These are phyloP conservation scores for Nemoura dubitans DNA, from an alignment of 2,888 invertebrate genomes.

Conservation along the genomic window DNA sequence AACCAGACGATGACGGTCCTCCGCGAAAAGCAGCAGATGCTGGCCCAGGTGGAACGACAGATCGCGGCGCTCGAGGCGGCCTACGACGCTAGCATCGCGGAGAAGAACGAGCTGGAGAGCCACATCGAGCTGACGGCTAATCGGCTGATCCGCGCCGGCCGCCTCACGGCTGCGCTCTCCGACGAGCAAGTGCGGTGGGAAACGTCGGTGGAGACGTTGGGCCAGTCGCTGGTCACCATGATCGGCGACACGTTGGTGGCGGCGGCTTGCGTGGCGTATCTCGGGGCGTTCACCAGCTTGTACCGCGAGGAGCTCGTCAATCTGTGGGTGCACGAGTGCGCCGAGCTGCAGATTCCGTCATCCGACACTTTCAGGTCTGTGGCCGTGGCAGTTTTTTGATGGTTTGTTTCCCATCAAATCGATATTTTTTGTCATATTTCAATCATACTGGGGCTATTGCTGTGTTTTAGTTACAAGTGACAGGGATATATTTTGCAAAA, in stretches of 20 bases:
- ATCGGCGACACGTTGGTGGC: slow-evolving; percentile 89
- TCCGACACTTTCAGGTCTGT: slow-evolving; percentile 71
- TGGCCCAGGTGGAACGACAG: slow-evolving; percentile 83
- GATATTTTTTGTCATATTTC: too few species aligned
- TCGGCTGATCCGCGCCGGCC: slow-evolving; percentile 81
- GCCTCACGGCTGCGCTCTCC: slow-evolving; percentile 84
- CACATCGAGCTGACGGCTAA: slow-evolving; percentile 81
- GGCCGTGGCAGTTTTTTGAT: too few species aligned
- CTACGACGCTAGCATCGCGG: slow-evolving; percentile 77
- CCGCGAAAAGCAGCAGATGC: slow-evolving; percentile 80
- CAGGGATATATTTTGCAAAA: too few species aligned
- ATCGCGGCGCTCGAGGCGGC: slow-evolving; percentile 66
- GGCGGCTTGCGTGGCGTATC: slow-evolving; percentile 87
- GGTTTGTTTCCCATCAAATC: too few species aligned
- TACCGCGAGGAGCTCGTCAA: slow-evolving; percentile 74
- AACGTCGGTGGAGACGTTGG: slow-evolving; percentile 75
- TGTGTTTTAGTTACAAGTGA: too few species aligned
- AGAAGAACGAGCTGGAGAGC: slow-evolving; percentile 76
- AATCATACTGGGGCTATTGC: too few species aligned
- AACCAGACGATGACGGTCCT: slow-evolving; percentile 79
- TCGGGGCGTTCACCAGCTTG: slow-evolving; percentile 85
- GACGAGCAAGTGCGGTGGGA: slow-evolving; percentile 90
- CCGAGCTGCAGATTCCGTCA: slow-evolving; percentile 73
- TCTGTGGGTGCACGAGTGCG: slow-evolving; percentile 76
- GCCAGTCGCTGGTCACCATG: slow-evolving; percentile 74